Evolutionary conservation across 2,888 invertebrate species (phyloP), one percentile per base, ranked within the genome.

Genomic region (Peribatodes rhomboidaria): DNA sequence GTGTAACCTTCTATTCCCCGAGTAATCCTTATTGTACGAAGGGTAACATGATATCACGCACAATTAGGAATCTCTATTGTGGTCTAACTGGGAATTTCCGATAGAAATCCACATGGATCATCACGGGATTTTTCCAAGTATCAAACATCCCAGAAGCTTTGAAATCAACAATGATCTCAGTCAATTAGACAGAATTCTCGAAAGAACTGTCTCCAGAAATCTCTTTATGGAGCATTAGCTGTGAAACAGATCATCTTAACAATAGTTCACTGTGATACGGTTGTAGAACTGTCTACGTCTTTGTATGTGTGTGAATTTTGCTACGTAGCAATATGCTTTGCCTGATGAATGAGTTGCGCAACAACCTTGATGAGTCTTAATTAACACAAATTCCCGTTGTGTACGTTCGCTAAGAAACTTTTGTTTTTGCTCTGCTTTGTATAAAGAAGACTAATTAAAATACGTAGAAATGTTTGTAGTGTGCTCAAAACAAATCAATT

Each of bases 381-480:
- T 66, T 67, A 61, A 68, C 65, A 67, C 61, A 61, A 67, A 68
- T 65, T 68, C 49, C 49, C 61, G 39, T 57, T 59, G 50, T 59
- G 42, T 33, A 52, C 53, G 22, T 47, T 46, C 56, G 59, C 54
- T 44, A 54, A 52, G 56, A 52, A 59, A 65, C 67, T 64, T 69
- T 72, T 63, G 67, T 69, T 70, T 67, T 60, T 53, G 56, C 49
- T 53, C 55, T 42, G 52, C 59, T 61, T 65, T 64, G 66, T 56
- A 47, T 61, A 58, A 47, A 50, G 55, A 58, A 42, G 57, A 50
- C 65, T 66, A 66, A 72, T 70, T 69, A 63, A 61, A 61, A 59
- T 65, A 58, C 59, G 60, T 55, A 57, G 20, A 54, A 13, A 61
- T 55, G 20, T 67, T 58, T 42, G 57, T 14, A 14, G 6, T 39